Evolutionary conservation across 2,113 vertebrate genomes (phyloP), one percentile per base, ranked within the genome.

Genomic region (Grallaria varia): DNA sequence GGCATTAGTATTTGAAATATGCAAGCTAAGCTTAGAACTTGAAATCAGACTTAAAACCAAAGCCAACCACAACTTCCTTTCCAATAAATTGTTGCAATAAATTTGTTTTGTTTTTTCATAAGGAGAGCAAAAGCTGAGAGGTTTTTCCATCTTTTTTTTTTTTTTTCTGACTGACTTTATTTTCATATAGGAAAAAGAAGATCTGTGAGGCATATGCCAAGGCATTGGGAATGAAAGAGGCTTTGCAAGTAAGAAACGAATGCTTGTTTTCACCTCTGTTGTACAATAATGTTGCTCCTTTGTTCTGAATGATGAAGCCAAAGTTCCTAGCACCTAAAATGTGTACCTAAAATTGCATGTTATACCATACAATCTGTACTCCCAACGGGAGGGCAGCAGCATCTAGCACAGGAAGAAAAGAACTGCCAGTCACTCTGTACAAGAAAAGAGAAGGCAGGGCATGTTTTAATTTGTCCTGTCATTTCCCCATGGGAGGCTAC

Each of bases 171-270:
- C 58, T 89, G 33, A 56, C 94, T 94, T 64, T 78, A 27, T 76
- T 93, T 93, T 96, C 53, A 24, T 96, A 45, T 40, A 99, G 99
- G 96, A 98, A 98, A 95, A 98, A 52, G 96, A 99, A 93, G 97
- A 99, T 99, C 97, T 99, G 99, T 98, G 99, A 99, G 93, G 98
- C 99, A 63, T 99, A 99, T 96, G 98, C 99, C 96, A 98, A 96
- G 97, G 99, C 98, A 23, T 96, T 99, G 72, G 98, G 98, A 87
- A 97, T 98, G 68, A 97, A 99, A 56, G 99, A 99, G 84, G 99
- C 99, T 55, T 98, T 99, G 96, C 96, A 98, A 78, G 99, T 99
- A 98, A 99, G 98, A 92, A 95, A 49, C n/a, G 19, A 72, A 62
- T 69, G 35, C 25, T 44, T 74, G 64, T 19, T 89, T 82, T 94